Percentiles rank a stretch among this genome's conserved stretches.
Evolutionary conservation across 2,888 invertebrate species (phyloP).

Genomic region (Corythucha ciliata): DNA sequence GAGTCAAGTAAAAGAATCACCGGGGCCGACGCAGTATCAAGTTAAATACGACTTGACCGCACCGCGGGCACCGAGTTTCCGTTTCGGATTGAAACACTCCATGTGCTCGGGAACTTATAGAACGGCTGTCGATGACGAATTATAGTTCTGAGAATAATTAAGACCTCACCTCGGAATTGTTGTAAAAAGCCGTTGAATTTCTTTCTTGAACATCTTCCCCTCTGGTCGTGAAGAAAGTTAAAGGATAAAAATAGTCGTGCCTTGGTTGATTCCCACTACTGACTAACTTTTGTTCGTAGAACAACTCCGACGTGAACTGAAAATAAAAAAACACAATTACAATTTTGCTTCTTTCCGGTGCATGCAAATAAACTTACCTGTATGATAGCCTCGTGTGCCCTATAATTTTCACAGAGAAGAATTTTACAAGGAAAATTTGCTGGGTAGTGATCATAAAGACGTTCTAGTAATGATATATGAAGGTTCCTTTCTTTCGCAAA

Average conservation of each 20-base stretch:
- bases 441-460: conserved; percentile 68
- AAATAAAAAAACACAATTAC: conserved; percentile 29
- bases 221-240: conserved; percentile 69
- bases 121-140: conserved; percentile 15
- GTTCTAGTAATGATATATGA: conserved; percentile 64
- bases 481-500: conserved; percentile 60
- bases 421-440: conserved; percentile 65
- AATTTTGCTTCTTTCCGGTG: too few species aligned
- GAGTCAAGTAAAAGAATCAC: conserved; percentile 6
- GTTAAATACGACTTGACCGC: conserved; percentile 10
- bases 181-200: conserved; percentile 70
- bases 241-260: conserved; percentile 60
- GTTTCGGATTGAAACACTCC: conserved; percentile 17
- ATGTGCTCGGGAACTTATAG: conserved; percentile 12
- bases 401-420: conserved; percentile 69
- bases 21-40: conserved; percentile 18
- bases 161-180: conserved; percentile 58
- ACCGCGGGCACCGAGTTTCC: conserved; percentile 8
- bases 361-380: conserved; percentile 43
- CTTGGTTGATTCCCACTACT: conserved; percentile 61
- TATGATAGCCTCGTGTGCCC: conserved; percentile 72
- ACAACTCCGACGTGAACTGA: conserved; percentile 65
- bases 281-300: conserved; percentile 67
- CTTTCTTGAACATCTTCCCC: conserved; percentile 72
- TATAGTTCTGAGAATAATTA: background rate